Evolutionary conservation across 1,140 invertebrate species (phyloP).

Genomic region (Plectrocnemia conspersa): DNA sequence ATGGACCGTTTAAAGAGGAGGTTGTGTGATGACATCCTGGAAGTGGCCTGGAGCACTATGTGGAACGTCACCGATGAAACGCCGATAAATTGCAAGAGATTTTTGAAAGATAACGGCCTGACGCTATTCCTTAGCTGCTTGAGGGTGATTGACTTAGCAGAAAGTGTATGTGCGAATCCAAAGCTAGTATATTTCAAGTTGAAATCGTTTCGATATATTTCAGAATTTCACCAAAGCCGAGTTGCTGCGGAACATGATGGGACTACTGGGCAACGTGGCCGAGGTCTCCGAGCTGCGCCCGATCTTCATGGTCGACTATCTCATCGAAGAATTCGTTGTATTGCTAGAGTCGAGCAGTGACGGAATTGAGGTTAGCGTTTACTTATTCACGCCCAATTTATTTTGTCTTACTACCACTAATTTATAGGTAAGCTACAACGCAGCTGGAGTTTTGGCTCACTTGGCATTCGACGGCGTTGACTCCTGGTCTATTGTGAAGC

Average conservation of each 20-base stretch:
- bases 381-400: neutral
- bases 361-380: constrained; percentile 79
- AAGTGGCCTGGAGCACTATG: constrained; percentile 97
- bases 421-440: constrained; percentile 89
- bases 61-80: constrained; percentile 98
- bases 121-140: constrained; percentile 81
- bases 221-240: constrained; percentile 86
- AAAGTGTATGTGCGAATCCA: too few relatives aligned
- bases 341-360: constrained; percentile 81
- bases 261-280: constrained; percentile 90
- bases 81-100: constrained; percentile 84
- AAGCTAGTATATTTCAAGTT: too few relatives aligned
- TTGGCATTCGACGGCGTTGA: constrained; percentile 86
- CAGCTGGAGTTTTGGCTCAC: constrained; percentile 91
- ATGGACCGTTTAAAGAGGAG: constrained; percentile 65
- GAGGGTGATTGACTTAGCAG: constrained; percentile 48
- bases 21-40: constrained; percentile 90
- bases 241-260: constrained; percentile 94
- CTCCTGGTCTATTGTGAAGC: constrained; percentile 72
- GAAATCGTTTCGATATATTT: constrained; percentile 26
- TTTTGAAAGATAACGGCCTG: constrained; percentile 83
- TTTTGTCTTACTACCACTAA: neutral
- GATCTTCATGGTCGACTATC: constrained; percentile 78
- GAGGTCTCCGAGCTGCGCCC: constrained; percentile 83
- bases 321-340: constrained; percentile 80